These are phyloP conservation scores for Eristalinus sepulchralis DNA, from an alignment of 2,888 invertebrate genomes.

Conservation along the genomic window DNA sequence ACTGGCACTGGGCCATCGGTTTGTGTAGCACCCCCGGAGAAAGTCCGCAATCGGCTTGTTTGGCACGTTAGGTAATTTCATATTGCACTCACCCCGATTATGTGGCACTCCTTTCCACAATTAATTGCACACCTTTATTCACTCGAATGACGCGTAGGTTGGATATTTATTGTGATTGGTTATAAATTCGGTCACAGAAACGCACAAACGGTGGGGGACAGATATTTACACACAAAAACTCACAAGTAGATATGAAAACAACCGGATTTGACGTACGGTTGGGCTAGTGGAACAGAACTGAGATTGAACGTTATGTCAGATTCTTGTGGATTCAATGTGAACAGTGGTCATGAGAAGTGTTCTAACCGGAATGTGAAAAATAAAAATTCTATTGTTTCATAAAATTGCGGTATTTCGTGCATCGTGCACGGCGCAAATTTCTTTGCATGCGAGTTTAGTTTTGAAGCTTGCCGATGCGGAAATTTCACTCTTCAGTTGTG, in stretches of 20 bases:
- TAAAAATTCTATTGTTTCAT: neutral
- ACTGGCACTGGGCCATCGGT: neutral
- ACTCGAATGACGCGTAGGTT: slow-evolving; percentile 33
- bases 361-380: neutral
- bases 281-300: slow-evolving; percentile 60
- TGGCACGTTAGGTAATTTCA: slow-evolving; percentile 48
- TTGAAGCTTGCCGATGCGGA: too few relatives aligned
- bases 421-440: neutral
- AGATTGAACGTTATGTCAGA: slow-evolving; percentile 30
- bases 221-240: slow-evolving; percentile 44
- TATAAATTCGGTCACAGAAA: slow-evolving; percentile 25
- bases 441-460: neutral
- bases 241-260: slow-evolving; percentile 36
- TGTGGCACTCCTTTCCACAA: slow-evolving; percentile 45
- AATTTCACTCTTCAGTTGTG: neutral
- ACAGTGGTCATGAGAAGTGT: slow-evolving; percentile 31
- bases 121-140: slow-evolving; percentile 44
- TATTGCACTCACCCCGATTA: slow-evolving; percentile 44
- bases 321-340: neutral
- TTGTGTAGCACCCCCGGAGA: slow-evolving; percentile 18
- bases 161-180: slow-evolving; percentile 30
- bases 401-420: neutral
- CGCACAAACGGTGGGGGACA: slow-evolving; percentile 20
- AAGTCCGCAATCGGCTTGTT: slow-evolving; percentile 50
- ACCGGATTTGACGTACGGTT: slow-evolving; percentile 47